Conservation (phyloP, 2,797 vertebrate species). For the Acanthornis magna region DNA sequence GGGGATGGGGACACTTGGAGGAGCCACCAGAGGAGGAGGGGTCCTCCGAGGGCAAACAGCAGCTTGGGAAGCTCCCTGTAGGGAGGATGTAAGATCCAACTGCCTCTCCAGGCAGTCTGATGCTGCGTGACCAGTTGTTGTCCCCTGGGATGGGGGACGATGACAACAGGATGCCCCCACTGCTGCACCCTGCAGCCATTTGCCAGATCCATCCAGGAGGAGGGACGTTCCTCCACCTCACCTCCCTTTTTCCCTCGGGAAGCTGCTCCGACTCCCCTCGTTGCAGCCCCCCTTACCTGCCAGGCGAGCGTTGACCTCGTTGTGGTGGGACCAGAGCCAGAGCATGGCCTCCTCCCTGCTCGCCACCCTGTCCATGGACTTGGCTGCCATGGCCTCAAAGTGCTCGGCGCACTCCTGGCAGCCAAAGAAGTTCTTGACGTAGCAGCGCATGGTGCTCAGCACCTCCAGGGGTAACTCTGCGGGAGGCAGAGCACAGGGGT, state of each 20-base stretch:
- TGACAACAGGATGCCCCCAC: fast-evolving
- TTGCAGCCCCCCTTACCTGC: constrained; percentile 75
- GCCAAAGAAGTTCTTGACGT: constrained; percentile 86
- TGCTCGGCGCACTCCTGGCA: constrained; percentile 85
- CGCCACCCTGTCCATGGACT: constrained; percentile 75
- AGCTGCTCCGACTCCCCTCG: fast-evolving
- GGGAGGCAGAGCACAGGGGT: neutral
- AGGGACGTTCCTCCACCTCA: neutral
- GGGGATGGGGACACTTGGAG: neutral
- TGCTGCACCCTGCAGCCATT: neutral
- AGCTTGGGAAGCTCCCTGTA: neutral
- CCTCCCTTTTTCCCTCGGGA: neutral
- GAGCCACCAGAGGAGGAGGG: neutral
- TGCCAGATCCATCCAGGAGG: neutral
- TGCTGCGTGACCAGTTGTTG: neutral
- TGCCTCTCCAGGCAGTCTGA: neutral
- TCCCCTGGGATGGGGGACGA: fast-evolving
- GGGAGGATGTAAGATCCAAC: neutral
- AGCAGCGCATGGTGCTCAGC: constrained; percentile 81
- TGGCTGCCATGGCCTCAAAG: constrained; percentile 86
- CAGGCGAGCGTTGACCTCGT: constrained; percentile 87
- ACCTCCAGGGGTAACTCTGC: constrained; percentile 81
- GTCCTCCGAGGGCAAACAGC: neutral
- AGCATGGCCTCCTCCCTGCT: constrained; percentile 65
- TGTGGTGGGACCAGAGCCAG: constrained; percentile 93